A percentile compares a stretch with the other conserved stretches of the same genome.
Evolutionary conservation across 2,888 invertebrate genomes (phyloP).

Genomic region (Chrysolina haemoptera): DNA sequence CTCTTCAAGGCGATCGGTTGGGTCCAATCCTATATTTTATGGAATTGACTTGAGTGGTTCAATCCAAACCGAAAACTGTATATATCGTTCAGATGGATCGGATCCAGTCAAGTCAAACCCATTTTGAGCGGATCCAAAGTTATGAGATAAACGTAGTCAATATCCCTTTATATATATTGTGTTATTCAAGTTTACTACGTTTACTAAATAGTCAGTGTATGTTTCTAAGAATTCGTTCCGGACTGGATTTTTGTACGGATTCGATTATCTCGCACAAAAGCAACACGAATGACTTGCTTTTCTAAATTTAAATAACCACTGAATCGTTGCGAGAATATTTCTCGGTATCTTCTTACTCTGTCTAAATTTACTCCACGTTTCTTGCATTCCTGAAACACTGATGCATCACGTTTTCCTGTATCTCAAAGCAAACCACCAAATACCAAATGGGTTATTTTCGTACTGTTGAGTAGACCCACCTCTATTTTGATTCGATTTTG

Average conservation of each 20-base stretch:
- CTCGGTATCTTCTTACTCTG: background rate
- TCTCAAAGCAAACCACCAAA: too few relatives aligned
- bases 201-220: background rate
- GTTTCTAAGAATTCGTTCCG: background rate
- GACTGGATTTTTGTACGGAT: background rate
- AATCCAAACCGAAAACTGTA: too few relatives aligned
- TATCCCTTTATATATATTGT: background rate
- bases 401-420: background rate
- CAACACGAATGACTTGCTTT: background rate
- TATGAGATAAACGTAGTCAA: too few relatives aligned
- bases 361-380: background rate
- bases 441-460: too few relatives aligned
- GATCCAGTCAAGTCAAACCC: too few relatives aligned
- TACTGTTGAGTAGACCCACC: too few relatives aligned
- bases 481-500: too few relatives aligned
- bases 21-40: too few relatives aligned
- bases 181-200: background rate
- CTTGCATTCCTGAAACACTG: background rate
- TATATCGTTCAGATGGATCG: too few relatives aligned
- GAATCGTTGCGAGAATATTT: background rate
- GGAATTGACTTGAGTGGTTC: too few relatives aligned
- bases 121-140: too few relatives aligned
- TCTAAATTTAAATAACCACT: background rate
- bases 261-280: background rate
- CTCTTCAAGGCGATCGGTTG: too few relatives aligned